Percentiles rank a stretch among this genome's conserved stretches.
These are phyloP conservation scores for Hydrozoanthus tunicans DNA, from an alignment of 64 coral and sea anemone genomes.

Conservation along the genomic window DNA sequence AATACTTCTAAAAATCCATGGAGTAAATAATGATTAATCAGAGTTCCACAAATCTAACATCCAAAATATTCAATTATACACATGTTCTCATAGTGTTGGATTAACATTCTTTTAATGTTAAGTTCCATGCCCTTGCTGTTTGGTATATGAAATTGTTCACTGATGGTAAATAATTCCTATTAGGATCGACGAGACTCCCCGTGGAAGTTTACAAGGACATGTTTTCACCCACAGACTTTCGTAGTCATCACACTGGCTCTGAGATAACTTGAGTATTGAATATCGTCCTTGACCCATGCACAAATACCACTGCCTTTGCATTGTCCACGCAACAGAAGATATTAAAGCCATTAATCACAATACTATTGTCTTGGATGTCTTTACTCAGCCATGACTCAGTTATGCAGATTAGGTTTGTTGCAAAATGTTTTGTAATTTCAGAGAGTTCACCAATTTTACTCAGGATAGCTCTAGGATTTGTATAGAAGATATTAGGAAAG, in stretches of 20 bases:
- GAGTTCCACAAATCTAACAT: no score
- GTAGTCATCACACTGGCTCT: conserved; percentile 39
- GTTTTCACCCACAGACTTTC: conserved; percentile 65
- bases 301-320: conserved; percentile 47
- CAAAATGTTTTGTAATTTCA: conserved; percentile 34
- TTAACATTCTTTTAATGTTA: no score
- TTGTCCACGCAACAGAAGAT: conserved; percentile 16
- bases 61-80: no score
- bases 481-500: conserved; percentile 44
- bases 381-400: conserved; percentile 29
- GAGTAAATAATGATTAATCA: no score
- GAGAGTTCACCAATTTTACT: conserved; percentile 13
- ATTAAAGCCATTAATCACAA: conserved; percentile 37
- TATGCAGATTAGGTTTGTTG: conserved; percentile 17
- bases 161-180: conserved; percentile 6
- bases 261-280: conserved; percentile 3
- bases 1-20: no score
- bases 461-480: conserved; percentile 13
- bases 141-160: no score
- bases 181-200: conserved; percentile 45
- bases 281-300: conserved; percentile 54
- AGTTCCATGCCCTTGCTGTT: no score
- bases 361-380: conserved; percentile 21
- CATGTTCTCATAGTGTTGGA: no score
- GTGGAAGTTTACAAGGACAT: conserved; percentile 52